phyloP scores from a whole-genome alignment of 2,888 invertebrate genomes.

The Danaus chrysippus region DNA sequence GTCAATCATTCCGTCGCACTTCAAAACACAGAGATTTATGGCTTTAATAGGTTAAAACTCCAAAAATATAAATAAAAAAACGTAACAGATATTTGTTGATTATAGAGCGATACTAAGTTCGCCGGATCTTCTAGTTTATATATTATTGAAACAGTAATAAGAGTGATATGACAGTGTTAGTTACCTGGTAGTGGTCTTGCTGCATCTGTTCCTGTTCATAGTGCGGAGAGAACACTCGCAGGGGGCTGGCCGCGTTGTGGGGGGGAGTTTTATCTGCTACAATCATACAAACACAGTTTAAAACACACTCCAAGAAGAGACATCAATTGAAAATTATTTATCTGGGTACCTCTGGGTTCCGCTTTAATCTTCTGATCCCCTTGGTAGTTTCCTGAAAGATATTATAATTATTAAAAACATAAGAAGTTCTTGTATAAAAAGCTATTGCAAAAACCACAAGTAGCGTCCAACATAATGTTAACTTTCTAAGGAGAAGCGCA shows the following conservation, averaged over 20 bases:
- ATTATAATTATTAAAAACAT: constrained; percentile 8
- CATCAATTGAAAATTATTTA: constrained; percentile 5
- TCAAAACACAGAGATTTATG: too few species aligned
- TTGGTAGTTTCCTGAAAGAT: constrained; percentile 32
- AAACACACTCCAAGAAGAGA: constrained; percentile 2
- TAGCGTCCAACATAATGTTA: not conserved
- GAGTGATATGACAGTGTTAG: not conserved
- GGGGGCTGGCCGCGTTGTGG: constrained; percentile 47
- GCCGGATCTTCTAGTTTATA: too few species aligned
- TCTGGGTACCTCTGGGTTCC: constrained; percentile 54
- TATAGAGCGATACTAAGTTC: too few species aligned
- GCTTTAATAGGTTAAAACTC: too few species aligned
- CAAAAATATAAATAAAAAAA: too few species aligned
- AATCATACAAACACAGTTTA: constrained; percentile 7
- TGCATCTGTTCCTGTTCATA: constrained; percentile 32
- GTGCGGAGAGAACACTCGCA: constrained; percentile 41
- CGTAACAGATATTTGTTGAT: too few species aligned
- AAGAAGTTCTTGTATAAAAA: constrained; percentile 4
- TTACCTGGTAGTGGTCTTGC: constrained; percentile 29
- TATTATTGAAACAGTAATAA: not conserved
- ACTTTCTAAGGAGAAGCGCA: not conserved
- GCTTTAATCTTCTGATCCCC: constrained; percentile 48
- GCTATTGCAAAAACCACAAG: not conserved
- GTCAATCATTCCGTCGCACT: too few species aligned
- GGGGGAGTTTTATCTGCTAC: constrained; percentile 40